Conservation (phyloP, 2,113 vertebrate species). For the Dicaeum eximium region DNA sequence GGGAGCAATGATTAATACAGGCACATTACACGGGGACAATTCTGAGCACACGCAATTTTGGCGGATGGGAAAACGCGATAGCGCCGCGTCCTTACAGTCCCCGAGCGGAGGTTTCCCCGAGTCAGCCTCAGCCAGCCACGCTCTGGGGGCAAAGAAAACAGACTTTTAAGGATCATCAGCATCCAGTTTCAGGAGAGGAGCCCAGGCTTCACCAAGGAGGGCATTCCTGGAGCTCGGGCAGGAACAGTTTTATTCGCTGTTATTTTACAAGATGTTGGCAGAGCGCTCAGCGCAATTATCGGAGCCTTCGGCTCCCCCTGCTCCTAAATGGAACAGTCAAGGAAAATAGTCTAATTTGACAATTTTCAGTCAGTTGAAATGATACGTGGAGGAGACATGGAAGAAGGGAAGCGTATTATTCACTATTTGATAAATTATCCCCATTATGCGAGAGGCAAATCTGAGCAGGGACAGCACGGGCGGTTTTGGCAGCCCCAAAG, state of each 20-base stretch:
- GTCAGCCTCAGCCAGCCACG: background rate
- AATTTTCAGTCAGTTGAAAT: constrained; percentile 29
- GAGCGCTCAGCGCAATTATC: background rate
- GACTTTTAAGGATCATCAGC: background rate
- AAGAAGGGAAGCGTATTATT: constrained; percentile 22
- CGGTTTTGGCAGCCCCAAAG: background rate
- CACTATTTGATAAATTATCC: constrained; percentile 9
- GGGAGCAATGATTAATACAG: constrained; percentile 14
- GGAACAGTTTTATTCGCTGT: background rate
- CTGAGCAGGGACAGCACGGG: background rate
- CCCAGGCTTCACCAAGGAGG: accelerated
- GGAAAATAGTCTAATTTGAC: constrained; percentile 53
- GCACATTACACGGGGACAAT: constrained; percentile 6
- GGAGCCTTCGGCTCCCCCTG: background rate
- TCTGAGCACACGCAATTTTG: constrained; percentile 25
- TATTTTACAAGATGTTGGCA: background rate
- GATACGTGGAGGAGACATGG: background rate
- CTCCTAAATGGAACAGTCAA: constrained; percentile 37
- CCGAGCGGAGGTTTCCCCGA: background rate
- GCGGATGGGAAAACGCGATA: background rate
- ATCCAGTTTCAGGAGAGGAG: background rate
- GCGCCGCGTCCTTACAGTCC: background rate
- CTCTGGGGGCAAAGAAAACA: constrained; percentile 41
- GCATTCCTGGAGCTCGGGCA: background rate
- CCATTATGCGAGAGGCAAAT: background rate